Evolutionary conservation across 2,888 invertebrate genomes (phyloP).

Genomic region (Drosophila mimetica): DNA sequence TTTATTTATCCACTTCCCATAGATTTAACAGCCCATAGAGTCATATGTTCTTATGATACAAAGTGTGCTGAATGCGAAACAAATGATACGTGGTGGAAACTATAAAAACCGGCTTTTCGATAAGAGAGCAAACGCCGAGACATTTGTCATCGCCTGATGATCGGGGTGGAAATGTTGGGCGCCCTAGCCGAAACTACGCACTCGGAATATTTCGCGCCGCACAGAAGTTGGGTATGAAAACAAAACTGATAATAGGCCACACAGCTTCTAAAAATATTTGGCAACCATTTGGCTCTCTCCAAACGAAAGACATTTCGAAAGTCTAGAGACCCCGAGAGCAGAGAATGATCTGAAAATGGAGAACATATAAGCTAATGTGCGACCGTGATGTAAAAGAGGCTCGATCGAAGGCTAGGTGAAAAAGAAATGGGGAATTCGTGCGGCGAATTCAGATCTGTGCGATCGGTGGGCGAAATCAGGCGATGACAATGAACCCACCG

Average conservation of each 20-base stretch:
- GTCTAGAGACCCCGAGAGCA: background rate
- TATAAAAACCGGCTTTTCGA: slow-evolving; percentile 27
- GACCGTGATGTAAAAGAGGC: slow-evolving; percentile 38
- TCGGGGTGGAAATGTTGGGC: slow-evolving; percentile 16
- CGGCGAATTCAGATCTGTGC: slow-evolving; percentile 23
- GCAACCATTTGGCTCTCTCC: slow-evolving; percentile 24
- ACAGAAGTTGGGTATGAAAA: slow-evolving; percentile 69
- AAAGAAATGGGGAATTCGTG: slow-evolving; percentile 7
- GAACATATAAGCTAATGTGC: slow-evolving; percentile 1
- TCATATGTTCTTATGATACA: slow-evolving; percentile 11
- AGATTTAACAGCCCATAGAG: background rate
- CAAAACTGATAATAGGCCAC: slow-evolving; percentile 68
- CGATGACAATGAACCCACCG: slow-evolving; percentile 72
- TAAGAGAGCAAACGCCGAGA: slow-evolving; percentile 12
- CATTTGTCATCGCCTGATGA: slow-evolving; percentile 22
- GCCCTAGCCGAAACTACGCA: slow-evolving; percentile 19
- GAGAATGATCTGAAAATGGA: slow-evolving; percentile 16
- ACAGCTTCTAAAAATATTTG: slow-evolving; percentile 69
- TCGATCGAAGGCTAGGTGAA: slow-evolving; percentile 48
- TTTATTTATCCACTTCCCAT: background rate
- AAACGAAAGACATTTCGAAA: slow-evolving; percentile 31
- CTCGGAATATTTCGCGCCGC: background rate
- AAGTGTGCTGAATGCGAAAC: background rate
- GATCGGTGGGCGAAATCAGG: slow-evolving; percentile 14
- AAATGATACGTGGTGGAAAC: background rate